Evolutionary conservation across 1,140 invertebrate genomes (phyloP).

Genomic region (Drosophila sp.): DNA sequence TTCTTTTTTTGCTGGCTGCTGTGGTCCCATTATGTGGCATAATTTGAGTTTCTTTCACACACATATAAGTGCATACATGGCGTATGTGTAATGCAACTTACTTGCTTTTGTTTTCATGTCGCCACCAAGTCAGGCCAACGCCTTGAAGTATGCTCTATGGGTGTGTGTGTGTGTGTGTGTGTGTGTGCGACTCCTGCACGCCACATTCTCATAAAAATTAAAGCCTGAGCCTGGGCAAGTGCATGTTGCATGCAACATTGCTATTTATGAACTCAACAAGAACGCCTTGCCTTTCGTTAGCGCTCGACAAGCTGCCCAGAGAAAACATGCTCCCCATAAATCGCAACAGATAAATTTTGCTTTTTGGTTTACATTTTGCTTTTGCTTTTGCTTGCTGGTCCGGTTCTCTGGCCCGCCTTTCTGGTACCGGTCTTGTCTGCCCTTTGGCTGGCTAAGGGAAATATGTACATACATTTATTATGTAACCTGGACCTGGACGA

Average conservation of each 20-base stretch:
- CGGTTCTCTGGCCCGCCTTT: slow-evolving; percentile 27
- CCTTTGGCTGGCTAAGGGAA: slow-evolving; percentile 51
- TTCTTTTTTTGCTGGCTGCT: slow-evolving; percentile 27
- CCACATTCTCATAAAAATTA: slow-evolving; percentile 78
- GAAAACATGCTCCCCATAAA: slow-evolving; percentile 64
- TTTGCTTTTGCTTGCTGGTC: slow-evolving; percentile 20
- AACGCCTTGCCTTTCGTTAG: slow-evolving; percentile 36
- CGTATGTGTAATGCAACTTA: slow-evolving; percentile 45
- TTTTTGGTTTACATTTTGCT: slow-evolving; percentile 68
- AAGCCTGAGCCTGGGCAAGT: slow-evolving; percentile 52
- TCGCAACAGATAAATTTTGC: slow-evolving; percentile 76
- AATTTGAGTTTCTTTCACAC: slow-evolving; percentile 34
- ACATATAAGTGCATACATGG: slow-evolving; percentile 40
- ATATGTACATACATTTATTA: slow-evolving; percentile 52
- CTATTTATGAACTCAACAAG: slow-evolving; percentile 76
- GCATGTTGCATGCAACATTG: slow-evolving; percentile 76
- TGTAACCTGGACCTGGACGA: slow-evolving; percentile 1
- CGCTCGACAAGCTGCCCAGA: slow-evolving; percentile 44
- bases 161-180: not conserved
- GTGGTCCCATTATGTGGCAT: slow-evolving; percentile 38
- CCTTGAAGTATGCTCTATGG: slow-evolving; percentile 61
- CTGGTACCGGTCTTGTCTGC: slow-evolving; percentile 25
- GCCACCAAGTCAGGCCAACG: slow-evolving; percentile 56
- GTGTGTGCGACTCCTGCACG: slow-evolving; percentile 47
- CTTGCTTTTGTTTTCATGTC: slow-evolving; percentile 17